A percentile compares a stretch with the other conserved stretches of the same genome.
Evolutionary conservation across 2,113 vertebrate genomes (phyloP).

Genomic region (Menura novaehollandiae): DNA sequence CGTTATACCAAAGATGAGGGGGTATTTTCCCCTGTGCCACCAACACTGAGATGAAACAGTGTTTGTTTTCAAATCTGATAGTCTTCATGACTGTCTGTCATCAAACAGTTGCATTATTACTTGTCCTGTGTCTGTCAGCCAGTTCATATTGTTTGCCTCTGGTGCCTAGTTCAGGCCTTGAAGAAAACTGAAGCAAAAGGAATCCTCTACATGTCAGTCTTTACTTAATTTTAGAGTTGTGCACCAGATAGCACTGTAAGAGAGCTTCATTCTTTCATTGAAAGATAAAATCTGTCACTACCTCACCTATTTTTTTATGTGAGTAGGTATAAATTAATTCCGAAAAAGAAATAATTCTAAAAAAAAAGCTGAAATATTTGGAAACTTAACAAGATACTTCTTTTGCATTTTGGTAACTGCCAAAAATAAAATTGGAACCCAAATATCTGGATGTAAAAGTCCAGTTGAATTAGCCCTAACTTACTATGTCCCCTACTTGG

Average conservation of each 20-base stretch:
- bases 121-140: not conserved
- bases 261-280: not conserved
- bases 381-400: not conserved
- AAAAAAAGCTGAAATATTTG: not conserved
- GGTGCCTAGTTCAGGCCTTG: not conserved
- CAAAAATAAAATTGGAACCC: not conserved
- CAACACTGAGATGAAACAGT: not conserved
- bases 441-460: not conserved
- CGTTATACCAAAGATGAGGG: not conserved
- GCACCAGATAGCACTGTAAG: not conserved
- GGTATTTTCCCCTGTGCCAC: rapidly evolving
- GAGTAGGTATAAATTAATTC: not conserved
- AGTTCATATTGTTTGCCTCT: not conserved
- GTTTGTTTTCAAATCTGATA: not conserved
- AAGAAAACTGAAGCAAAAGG: not conserved
- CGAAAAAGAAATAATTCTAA: not conserved
- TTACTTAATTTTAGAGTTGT: not conserved
- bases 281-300: not conserved
- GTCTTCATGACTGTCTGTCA: not conserved
- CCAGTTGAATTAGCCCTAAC: not conserved
- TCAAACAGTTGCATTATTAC: not conserved
- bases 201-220: not conserved
- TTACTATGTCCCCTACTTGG: not conserved
- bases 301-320: not conserved
- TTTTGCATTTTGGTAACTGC: not conserved